phyloP scores from a whole-genome alignment of 2,113 vertebrate species.

The Tor tambroides region DNA sequence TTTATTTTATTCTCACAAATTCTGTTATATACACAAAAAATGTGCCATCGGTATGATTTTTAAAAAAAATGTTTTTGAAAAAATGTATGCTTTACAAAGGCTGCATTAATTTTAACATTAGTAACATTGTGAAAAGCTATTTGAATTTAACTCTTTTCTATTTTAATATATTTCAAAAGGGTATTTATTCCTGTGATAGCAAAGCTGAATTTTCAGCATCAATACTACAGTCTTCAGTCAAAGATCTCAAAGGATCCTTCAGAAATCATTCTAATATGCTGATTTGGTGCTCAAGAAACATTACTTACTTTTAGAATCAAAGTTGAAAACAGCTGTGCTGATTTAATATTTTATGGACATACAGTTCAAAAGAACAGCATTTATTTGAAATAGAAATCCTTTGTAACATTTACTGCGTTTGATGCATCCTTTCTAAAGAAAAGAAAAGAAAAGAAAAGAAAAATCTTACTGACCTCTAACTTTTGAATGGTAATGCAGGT shows the following conservation, averaged over 20 bases:
- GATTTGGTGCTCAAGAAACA: background rate
- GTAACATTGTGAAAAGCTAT: background rate
- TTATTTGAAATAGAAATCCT: background rate
- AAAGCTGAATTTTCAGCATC: background rate
- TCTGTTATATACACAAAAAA: background rate
- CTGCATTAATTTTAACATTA: background rate
- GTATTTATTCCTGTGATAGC: background rate
- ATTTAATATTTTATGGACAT: background rate
- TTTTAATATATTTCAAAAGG: background rate
- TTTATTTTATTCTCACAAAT: background rate
- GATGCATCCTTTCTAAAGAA: background rate
- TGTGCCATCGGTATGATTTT: background rate
- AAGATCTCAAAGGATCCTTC: background rate
- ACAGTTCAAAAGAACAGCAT: background rate
- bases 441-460: too few species aligned
- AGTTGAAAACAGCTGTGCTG: background rate
- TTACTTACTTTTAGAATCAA: background rate
- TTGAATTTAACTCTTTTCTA: background rate
- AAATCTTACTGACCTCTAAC: background rate
- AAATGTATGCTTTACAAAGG: background rate
- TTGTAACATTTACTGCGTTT: background rate
- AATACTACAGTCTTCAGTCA: background rate
- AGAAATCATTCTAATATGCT: background rate
- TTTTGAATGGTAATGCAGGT: background rate
- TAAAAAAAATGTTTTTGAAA: background rate